Conservation (phyloP, 2,113 vertebrate species). For the Petaurus breviceps region DNA sequence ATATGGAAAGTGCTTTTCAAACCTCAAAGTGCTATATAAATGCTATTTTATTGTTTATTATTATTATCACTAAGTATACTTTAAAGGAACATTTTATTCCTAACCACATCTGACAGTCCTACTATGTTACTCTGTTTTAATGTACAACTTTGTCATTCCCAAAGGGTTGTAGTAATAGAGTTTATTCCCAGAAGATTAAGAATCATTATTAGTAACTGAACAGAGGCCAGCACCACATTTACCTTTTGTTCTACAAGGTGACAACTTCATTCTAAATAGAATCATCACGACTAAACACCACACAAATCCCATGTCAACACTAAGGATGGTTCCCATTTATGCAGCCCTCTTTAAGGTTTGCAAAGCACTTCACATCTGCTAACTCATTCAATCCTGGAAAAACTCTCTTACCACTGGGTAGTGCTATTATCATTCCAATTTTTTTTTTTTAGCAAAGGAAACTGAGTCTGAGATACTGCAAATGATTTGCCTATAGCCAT, state of each 20-base stretch:
- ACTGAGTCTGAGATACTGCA: no score
- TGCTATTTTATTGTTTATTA: background rate
- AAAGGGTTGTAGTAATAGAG: constrained; percentile 34
- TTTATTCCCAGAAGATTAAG: constrained; percentile 61
- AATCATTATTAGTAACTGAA: constrained; percentile 47
- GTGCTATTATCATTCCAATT: no score
- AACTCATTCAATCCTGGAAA: no score
- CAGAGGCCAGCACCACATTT: constrained; percentile 12
- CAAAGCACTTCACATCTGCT: no score
- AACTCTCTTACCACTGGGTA: no score
- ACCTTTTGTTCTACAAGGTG: constrained; percentile 48
- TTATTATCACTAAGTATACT: background rate
- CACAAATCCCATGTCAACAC: no score
- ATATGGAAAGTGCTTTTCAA: background rate
- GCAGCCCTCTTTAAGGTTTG: no score
- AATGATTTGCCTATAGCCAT: no score
- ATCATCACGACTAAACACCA: constrained; percentile 29
- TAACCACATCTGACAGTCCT: constrained; percentile 48
- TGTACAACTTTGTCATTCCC: constrained; percentile 39
- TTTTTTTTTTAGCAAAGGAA: no score
- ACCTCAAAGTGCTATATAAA: background rate
- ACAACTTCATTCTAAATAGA: constrained; percentile 11
- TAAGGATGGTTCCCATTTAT: no score
- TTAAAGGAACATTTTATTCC: background rate
- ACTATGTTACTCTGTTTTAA: constrained; percentile 47